Evolutionary conservation across 2,797 vertebrate genomes (phyloP).

Genomic region (Trachops cirrhosus): DNA sequence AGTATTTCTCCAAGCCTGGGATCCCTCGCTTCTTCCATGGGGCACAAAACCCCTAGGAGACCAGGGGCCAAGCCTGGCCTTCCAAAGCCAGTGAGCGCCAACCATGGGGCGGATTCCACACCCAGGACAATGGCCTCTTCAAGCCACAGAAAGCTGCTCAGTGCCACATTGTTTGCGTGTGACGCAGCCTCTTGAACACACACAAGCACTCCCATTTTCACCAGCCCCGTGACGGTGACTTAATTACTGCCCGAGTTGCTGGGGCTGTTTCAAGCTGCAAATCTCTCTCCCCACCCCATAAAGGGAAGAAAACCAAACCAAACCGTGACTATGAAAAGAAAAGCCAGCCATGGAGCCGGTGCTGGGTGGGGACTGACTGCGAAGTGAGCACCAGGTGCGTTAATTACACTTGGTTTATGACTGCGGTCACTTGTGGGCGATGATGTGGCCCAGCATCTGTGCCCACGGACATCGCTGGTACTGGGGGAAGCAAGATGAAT

Average conservation of each 20-base stretch:
- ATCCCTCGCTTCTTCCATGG: constrained; percentile 55
- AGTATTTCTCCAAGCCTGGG: constrained; percentile 60
- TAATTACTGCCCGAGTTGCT: neutral
- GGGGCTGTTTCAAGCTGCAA: neutral
- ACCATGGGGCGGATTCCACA: constrained; percentile 30
- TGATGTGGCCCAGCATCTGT: constrained; percentile 81
- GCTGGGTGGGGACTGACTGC: fast-evolving
- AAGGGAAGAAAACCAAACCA: neutral
- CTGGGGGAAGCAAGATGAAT: constrained; percentile 83
- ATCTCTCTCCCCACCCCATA: neutral
- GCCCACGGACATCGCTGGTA: constrained; percentile 75
- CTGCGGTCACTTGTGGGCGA: constrained; percentile 75
- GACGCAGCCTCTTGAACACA: neutral
- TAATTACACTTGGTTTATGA: constrained; percentile 82
- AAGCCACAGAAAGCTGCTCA: constrained; percentile 59
- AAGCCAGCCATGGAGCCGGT: constrained; percentile 23
- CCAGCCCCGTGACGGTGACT: neutral
- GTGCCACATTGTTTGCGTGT: constrained; percentile 24
- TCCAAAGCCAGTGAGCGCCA: constrained; percentile 62
- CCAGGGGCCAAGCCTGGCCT: neutral
- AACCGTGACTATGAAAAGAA: neutral
- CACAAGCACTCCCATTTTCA: neutral
- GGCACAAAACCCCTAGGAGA: constrained; percentile 49
- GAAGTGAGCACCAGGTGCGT: constrained; percentile 79
- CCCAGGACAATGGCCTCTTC: constrained; percentile 75